Percentiles rank a stretch among this genome's conserved stretches.
Evolutionary conservation across 2,113 vertebrate genomes (phyloP).

Genomic region (Spheniscus mendiculus): DNA sequence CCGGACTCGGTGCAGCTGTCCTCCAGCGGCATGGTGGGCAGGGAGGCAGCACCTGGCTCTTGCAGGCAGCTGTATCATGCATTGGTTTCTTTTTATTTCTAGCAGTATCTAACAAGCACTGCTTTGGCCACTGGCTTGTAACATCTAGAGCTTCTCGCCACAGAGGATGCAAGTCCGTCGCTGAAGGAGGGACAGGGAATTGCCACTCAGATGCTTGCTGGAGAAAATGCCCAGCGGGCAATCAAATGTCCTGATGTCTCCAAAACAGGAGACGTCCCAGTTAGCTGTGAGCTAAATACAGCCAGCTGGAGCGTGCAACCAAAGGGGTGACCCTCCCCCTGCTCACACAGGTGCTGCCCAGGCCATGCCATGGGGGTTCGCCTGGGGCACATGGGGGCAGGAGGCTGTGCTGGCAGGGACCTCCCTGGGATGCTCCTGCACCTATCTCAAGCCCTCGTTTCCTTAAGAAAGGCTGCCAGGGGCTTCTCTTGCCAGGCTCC

Average conservation of each 20-base stretch:
- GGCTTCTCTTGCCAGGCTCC: not conserved
- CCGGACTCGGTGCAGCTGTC: not conserved
- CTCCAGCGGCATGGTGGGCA: not conserved
- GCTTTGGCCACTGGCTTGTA: not conserved
- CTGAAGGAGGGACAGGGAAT: not conserved
- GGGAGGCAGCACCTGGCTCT: not conserved
- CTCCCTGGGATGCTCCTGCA: not conserved
- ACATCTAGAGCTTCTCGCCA: not conserved
- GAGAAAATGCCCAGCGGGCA: not conserved
- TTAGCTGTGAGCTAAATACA: no score
- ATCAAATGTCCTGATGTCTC: not conserved
- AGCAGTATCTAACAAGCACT: no score
- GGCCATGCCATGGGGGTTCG: fast-evolving
- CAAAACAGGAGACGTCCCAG: not conserved
- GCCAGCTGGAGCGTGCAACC: fast-evolving
- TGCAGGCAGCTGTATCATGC: not conserved
- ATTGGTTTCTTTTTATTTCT: no score
- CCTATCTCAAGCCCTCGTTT: fast-evolving
- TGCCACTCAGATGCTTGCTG: not conserved
- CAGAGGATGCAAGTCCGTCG: fast-evolving
- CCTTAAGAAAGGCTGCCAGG: not conserved
- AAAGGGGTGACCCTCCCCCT: not conserved
- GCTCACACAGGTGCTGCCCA: not conserved
- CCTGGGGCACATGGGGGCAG: no score
- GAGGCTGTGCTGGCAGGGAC: not conserved